Percentiles rank a stretch among this genome's conserved stretches.
phyloP scores from a whole-genome alignment of 2,113 vertebrate genomes.

The Hucho hucho region DNA sequence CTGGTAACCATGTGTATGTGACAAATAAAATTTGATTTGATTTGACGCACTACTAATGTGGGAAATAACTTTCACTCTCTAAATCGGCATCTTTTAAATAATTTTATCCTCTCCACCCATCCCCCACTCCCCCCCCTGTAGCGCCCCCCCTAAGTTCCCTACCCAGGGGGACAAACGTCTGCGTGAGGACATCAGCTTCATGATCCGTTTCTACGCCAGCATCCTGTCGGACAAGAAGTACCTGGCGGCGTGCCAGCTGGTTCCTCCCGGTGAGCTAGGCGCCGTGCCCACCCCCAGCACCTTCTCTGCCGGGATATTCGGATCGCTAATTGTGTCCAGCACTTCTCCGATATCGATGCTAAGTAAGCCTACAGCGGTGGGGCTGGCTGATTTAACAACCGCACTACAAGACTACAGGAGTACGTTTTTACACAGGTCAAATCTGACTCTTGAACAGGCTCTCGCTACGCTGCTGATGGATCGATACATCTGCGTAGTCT shows the following conservation, averaged over 20 bases:
- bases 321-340: slow-evolving; percentile 82
- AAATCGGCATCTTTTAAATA: not conserved
- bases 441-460: slow-evolving; percentile 51
- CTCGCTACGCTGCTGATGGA: slow-evolving; percentile 47
- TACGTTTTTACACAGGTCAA: slow-evolving; percentile 63
- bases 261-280: slow-evolving; percentile 89
- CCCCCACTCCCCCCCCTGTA: slow-evolving; percentile 54
- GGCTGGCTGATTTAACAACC: slow-evolving; percentile 45
- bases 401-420: slow-evolving; percentile 35
- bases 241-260: slow-evolving; percentile 90
- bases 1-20: too few relatives aligned
- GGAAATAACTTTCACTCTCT: not conserved
- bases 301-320: slow-evolving; percentile 77
- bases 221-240: slow-evolving; percentile 99
- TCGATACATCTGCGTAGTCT: not conserved
- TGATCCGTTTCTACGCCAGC: slow-evolving; percentile 94
- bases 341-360: slow-evolving; percentile 78
- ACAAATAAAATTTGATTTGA: too few relatives aligned
- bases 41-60: too few relatives aligned
- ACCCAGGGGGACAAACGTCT: slow-evolving; percentile 91
- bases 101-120: not conserved
- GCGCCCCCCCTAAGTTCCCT: slow-evolving; percentile 88
- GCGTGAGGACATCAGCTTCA: slow-evolving; percentile 93
- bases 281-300: slow-evolving; percentile 73
- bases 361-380: slow-evolving; percentile 75